phyloP scores from a whole-genome alignment of 2,888 invertebrate species.

The Pandemis heparana region DNA sequence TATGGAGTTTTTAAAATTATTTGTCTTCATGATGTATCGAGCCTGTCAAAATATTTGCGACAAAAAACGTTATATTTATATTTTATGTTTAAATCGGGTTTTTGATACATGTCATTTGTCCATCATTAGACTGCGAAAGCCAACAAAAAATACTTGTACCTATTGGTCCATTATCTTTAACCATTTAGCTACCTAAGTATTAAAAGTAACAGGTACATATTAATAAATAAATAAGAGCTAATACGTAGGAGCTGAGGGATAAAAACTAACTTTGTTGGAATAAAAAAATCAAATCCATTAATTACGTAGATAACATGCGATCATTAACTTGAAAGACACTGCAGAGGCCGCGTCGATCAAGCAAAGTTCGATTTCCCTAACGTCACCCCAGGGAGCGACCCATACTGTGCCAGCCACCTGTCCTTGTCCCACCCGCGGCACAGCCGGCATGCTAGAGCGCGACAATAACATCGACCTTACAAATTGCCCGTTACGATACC shows the following conservation, averaged over 20 bases:
- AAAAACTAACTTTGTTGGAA: conserved; percentile 1
- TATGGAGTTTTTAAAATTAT: too few species aligned
- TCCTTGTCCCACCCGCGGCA: conserved; percentile 66
- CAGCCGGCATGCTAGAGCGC: conserved; percentile 64
- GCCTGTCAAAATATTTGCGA: too few species aligned
- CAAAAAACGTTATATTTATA: too few species aligned
- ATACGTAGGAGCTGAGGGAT: not conserved
- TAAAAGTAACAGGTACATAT: too few species aligned
- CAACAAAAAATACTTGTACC: too few species aligned
- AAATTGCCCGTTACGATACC: conserved; percentile 74
- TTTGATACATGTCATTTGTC: too few species aligned
- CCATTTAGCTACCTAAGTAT: too few species aligned
- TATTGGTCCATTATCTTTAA: too few species aligned
- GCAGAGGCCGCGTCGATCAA: conserved; percentile 77
- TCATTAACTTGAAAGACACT: conserved; percentile 76
- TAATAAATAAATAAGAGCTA: too few species aligned
- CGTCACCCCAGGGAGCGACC: conserved; percentile 74
- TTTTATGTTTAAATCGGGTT: too few species aligned
- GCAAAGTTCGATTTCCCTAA: conserved; percentile 77
- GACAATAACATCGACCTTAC: conserved; percentile 64
- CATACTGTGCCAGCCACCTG: conserved; percentile 54
- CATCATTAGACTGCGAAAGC: too few species aligned
- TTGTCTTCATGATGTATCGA: too few species aligned
- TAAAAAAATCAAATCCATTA: conserved; percentile 31
- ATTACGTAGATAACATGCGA: conserved; percentile 63